Percentiles rank a stretch among this genome's conserved stretches.
phyloP scores from a whole-genome alignment of 2,113 vertebrate genomes.

The Onychostoma macrolepis region DNA sequence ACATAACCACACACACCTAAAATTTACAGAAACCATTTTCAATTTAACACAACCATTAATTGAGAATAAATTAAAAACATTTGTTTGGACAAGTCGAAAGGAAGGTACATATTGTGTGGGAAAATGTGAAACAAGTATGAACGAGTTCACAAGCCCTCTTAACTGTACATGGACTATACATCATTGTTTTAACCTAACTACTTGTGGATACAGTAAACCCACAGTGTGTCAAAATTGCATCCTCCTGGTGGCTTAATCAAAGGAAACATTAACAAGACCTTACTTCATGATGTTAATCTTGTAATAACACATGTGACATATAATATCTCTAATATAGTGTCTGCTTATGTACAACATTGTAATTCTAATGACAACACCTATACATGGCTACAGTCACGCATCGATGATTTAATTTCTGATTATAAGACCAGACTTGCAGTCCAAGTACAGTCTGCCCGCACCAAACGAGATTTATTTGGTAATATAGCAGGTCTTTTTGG shows the following conservation, averaged over 20 bases:
- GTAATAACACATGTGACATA: neutral
- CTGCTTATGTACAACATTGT: neutral
- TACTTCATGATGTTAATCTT: neutral
- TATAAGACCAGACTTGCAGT: conserved; percentile 15
- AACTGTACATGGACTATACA: neutral
- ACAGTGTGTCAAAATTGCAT: neutral
- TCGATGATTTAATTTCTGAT: conserved; percentile 42
- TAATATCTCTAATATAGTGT: neutral
- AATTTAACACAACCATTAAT: neutral
- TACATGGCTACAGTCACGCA: conserved; percentile 29
- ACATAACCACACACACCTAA: neutral
- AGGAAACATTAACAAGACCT: neutral
- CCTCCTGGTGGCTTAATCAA: neutral
- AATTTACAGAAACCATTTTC: neutral
- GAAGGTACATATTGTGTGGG: neutral
- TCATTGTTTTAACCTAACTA: neutral
- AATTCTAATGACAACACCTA: neutral
- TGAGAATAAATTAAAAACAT: neutral
- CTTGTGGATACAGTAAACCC: neutral
- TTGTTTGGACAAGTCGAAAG: neutral
- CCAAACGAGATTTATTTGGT: too few species aligned
- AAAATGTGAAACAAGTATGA: neutral
- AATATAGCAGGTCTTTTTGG: too few species aligned
- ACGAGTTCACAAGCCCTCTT: neutral
- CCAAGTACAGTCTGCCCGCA: neutral